phyloP scores from a whole-genome alignment of 1,140 invertebrate species.

The Drosophila parvula region DNA sequence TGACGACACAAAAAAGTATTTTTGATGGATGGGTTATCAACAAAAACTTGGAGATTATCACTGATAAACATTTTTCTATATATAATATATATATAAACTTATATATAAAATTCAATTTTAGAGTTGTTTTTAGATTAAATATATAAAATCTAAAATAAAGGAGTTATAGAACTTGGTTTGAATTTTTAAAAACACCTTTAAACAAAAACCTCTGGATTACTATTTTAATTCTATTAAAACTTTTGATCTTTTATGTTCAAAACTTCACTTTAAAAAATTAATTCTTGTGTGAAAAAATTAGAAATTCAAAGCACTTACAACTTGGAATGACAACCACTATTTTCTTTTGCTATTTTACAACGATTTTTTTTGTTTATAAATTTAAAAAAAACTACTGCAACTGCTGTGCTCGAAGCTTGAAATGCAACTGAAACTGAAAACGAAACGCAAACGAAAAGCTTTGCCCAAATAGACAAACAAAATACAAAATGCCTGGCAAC shows the following conservation, averaged over 20 bases:
- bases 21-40: neutral
- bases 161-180: neutral
- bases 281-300: neutral
- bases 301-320: slow-evolving; percentile 9
- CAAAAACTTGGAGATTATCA: neutral
- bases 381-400: slow-evolving; percentile 9
- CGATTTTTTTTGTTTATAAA: neutral
- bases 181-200: neutral
- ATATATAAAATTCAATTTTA: too few species aligned
- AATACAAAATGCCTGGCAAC: neutral
- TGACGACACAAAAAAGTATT: neutral
- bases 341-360: slow-evolving; percentile 7
- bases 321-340: neutral
- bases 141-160: neutral
- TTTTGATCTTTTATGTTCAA: too few species aligned
- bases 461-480: slow-evolving; percentile 18
- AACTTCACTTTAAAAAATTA: too few species aligned
- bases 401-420: slow-evolving; percentile 50
- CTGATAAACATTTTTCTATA: too few species aligned
- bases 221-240: too few species aligned
- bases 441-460: slow-evolving; percentile 43
- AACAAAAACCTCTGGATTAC: neutral
- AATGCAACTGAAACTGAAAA: slow-evolving; percentile 59
- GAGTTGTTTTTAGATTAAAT: too few species aligned
- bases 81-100: too few species aligned